These are phyloP conservation scores for Drosophila lacicola DNA, from an alignment of 2,888 invertebrate genomes.

Conservation along the genomic window DNA sequence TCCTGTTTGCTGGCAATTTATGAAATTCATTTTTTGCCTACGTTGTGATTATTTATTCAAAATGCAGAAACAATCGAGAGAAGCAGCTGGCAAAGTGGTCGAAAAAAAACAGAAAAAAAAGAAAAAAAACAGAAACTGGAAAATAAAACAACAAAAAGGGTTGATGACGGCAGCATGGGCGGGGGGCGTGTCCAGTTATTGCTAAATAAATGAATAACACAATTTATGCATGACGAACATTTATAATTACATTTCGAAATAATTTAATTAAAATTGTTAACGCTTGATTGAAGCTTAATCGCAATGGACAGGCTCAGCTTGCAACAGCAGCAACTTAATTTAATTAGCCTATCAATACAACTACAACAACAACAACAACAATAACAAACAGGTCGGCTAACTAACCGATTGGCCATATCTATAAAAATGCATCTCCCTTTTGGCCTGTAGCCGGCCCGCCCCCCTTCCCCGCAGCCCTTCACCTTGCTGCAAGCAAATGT, in stretches of 20 bases:
- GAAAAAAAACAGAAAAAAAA: too few relatives aligned
- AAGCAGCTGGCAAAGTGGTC: constrained; percentile 12
- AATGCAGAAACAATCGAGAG: constrained; percentile 58
- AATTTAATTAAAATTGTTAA: constrained; percentile 82
- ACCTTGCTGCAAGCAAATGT: constrained; percentile 23
- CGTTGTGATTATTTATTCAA: constrained; percentile 78
- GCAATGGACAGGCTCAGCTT: constrained; percentile 45
- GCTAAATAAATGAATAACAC: constrained; percentile 76
- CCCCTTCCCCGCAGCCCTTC: too few relatives aligned
- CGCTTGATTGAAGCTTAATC: constrained; percentile 82
- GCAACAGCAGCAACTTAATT: constrained; percentile 61
- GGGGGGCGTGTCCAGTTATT: constrained; percentile 19
- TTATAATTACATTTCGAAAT: constrained; percentile 82
- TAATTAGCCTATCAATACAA: constrained; percentile 64
- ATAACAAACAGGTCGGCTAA: constrained; percentile 19
- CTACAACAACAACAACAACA: constrained; percentile 3
- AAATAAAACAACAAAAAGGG: not conserved
- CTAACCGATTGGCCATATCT: constrained; percentile 66
- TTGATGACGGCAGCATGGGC: not conserved
- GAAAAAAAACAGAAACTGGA: too few relatives aligned
- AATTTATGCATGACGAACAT: constrained; percentile 77
- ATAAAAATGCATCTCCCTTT: constrained; percentile 51
- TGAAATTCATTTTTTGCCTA: constrained; percentile 74
- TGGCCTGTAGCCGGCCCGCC: not conserved
- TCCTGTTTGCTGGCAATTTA: constrained; percentile 60